Percentiles rank a stretch among this genome's conserved stretches.
These are phyloP conservation scores for Acropora tenuis DNA, from an alignment of 64 coral and sea anemone species.

Conservation along the genomic window DNA sequence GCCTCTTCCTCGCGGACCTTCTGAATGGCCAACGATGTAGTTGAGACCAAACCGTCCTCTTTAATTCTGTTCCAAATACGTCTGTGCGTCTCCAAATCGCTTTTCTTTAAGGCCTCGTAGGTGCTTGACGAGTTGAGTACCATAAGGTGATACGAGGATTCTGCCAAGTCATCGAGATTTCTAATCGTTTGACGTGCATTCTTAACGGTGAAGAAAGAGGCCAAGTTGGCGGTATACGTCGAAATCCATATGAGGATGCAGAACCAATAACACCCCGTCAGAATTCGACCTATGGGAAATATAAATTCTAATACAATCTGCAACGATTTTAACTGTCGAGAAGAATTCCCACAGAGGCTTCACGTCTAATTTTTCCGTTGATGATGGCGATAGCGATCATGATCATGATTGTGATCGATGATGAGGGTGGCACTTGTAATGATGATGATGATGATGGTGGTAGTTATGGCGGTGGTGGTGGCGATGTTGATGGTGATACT, in stretches of 20 bases:
- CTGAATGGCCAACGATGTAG: neutral
- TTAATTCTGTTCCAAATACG: slow-evolving; percentile 43
- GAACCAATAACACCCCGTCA: slow-evolving; percentile 76
- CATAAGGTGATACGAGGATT: slow-evolving; percentile 11
- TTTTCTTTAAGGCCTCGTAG: neutral
- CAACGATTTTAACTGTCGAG: too few species aligned
- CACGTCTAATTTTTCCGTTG: too few species aligned
- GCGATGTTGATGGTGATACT: too few species aligned
- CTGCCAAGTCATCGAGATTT: slow-evolving; percentile 63
- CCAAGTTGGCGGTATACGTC: slow-evolving; percentile 80
- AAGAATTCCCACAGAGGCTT: too few species aligned
- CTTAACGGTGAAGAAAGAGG: slow-evolving; percentile 70
- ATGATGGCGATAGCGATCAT: too few species aligned
- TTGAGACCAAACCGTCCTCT: neutral
- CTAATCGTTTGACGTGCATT: slow-evolving; percentile 34
- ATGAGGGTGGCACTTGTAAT: too few species aligned
- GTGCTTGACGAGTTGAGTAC: neutral
- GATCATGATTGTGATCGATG: too few species aligned
- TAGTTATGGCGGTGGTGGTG: too few species aligned
- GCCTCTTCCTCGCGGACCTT: slow-evolving; percentile 2
- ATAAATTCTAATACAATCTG: too few species aligned
- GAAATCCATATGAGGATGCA: slow-evolving; percentile 79
- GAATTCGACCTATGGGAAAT: slow-evolving; percentile 58
- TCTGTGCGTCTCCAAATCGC: slow-evolving; percentile 24
- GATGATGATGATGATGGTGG: too few species aligned